Base-by-base conservation (phyloP, 2,888 invertebrate species). In the Nudaria mundana region DNA sequence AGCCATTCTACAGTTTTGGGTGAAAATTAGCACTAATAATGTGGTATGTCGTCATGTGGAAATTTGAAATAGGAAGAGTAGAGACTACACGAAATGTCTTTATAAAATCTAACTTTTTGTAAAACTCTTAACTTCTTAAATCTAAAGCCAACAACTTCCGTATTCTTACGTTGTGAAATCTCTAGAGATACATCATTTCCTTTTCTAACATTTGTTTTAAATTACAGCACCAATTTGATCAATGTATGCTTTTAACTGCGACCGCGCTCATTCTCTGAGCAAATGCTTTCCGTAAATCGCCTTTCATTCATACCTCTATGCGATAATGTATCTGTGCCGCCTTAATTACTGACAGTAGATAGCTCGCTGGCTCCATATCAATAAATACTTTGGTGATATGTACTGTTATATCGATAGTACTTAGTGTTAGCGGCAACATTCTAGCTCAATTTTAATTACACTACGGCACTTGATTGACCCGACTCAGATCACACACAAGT, bases 361-460 rank as follows among this genome's bases (percentile, higher is more conserved):
- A 31, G 18, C 16, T n/a, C 12, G 13, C 30, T 22, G 12, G 29
- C 29, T 15, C 16, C 5, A 34, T 18, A 40, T 40, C 25, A 30
- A 25, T 30, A 24, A 34, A 36, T 28, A 13, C 4, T 15, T 24
- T n/a, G 24, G 1, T 11, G 12, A n/a, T n/a, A n/a, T n/a, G 12
- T 28, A 29, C 60, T 34, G 45, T 48, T 38, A 26, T 26, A 35
- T 38, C 22, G 30, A 33, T 32, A 40, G 31, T 44, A 44, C 34
- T 40, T 15, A 28, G 7, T 24, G 29, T 13, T 20, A 28, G 30
- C 43, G 48, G 37, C 45, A 56, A 45, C 28, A 43, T 48, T 40
- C 37, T 45, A 51, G 36, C 43, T 51, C 16, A 30, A 38, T 34
- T 39, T 45, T 48, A 56, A 59, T 56, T 46, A 59, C 41, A 31